Conservation (phyloP, 2,888 invertebrate genomes). For the Drosophila stalkeri region DNA sequence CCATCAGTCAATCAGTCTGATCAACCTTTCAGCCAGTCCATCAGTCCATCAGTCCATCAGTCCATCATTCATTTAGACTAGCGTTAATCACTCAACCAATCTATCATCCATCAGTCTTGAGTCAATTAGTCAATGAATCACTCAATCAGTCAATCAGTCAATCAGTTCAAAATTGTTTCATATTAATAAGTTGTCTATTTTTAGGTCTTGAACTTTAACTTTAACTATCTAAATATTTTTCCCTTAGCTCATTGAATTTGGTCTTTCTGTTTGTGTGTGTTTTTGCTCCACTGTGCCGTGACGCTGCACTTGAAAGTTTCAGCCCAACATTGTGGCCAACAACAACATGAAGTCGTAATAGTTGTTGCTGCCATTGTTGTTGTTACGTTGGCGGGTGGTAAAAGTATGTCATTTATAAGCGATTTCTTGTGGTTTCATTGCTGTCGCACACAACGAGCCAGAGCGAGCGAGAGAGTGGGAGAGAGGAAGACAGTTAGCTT, state of each 20-base stretch:
- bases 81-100: background rate
- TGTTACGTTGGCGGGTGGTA: slow-evolving; percentile 25
- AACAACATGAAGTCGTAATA: slow-evolving; percentile 54
- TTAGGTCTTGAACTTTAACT: background rate
- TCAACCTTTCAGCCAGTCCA: background rate
- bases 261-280: background rate
- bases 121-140: background rate
- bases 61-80: background rate
- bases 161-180: background rate
- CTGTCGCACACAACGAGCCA: slow-evolving; percentile 21
- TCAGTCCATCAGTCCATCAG: background rate
- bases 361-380: slow-evolving; percentile 23
- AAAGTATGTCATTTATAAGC: slow-evolving; percentile 56
- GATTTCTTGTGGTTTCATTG: slow-evolving; percentile 55
- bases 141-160: background rate
- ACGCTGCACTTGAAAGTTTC: slow-evolving; percentile 60
- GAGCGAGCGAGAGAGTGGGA: background rate
- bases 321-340: slow-evolving; percentile 48
- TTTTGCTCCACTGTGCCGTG: slow-evolving; percentile 46
- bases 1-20: background rate
- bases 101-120: too few species aligned
- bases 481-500: slow-evolving; percentile 20
- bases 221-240: too few species aligned
- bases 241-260: background rate
- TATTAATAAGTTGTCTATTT: fast-evolving